Evolutionary conservation across 2,113 vertebrate genomes (phyloP), one percentile per base, ranked within the genome.

Genomic region (Dicentrarchus labrax): DNA sequence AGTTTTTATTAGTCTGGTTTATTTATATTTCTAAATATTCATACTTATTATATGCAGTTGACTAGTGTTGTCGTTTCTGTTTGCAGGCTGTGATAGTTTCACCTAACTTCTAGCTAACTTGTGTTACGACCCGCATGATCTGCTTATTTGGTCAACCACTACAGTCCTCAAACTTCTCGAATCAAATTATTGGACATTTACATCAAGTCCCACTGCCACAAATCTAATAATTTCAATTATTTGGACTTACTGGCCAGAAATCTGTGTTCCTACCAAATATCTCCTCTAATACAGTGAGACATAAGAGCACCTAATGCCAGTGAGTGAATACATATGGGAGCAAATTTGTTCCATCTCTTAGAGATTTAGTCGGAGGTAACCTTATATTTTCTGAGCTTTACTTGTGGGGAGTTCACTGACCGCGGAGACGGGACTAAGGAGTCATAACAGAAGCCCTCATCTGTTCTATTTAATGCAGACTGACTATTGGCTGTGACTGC

Each of bases 281-380:
- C 67, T 91, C 68, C 80, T 48, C 61, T 89, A 82, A 91, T 76
- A 61, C 83, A 64, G 76, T 69, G 68, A 80, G 82, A 90, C 82
- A 45, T 72, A 66, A 83, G 77, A 64, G 56, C 72, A 43, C 78
- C 79, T 79, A 73, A 90, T 89, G 88, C 91, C 86, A 90, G 54
- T 82, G 89, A 93, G 90, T 89, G 93, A 92, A 89, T 86, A 79
- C 92, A 92, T 80, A 76, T 86, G 87, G 85, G 73, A 80, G 85
- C 39, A 90, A 86, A 94, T 92, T 87, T 88, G 87, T 93, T 93
- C 90, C 88, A 92, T 92, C 91, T 87, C 67, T 16, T 47, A n/a
- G 78, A 91, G 91, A 84, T 92, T 94, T 86, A 88, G 67, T 67
- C 50, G 45, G 76, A 67, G 78, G 91, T 93, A 92, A 96, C 89